A percentile compares a stretch with the other conserved stretches of the same genome.
These are phyloP conservation scores for Hydropsyche tenuis DNA, from an alignment of 1,140 invertebrate genomes.

Conservation along the genomic window DNA sequence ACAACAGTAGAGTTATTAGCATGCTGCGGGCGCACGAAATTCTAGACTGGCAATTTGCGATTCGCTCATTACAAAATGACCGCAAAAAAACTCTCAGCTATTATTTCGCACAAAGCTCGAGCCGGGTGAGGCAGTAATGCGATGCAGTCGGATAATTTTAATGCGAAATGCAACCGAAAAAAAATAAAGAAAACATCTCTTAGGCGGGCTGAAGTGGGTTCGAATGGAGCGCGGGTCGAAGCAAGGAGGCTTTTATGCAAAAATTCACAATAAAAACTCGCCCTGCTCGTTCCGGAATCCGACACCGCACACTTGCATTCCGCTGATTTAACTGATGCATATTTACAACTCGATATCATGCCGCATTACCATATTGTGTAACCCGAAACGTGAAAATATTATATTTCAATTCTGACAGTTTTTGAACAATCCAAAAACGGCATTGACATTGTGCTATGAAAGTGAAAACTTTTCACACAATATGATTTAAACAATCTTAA, in stretches of 20 bases:
- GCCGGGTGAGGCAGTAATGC: background rate
- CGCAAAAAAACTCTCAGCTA: background rate
- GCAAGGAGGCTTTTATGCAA: conserved; percentile 8
- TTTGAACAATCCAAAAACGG: no score
- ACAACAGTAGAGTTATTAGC: background rate
- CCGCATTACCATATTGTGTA: conserved; percentile 4
- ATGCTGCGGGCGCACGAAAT: background rate
- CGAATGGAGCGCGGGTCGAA: no score
- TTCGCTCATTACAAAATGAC: background rate
- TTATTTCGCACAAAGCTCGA: conserved; percentile 4
- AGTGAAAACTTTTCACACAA: no score
- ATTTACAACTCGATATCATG: conserved; percentile 13
- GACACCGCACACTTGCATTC: background rate
- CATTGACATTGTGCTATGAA: no score
- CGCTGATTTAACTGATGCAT: background rate
- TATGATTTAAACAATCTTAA: no score
- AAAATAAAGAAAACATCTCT: background rate
- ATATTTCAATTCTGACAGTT: no score
- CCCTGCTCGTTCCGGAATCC: background rate
- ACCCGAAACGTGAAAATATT: no score
- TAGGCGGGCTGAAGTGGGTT: background rate
- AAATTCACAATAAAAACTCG: conserved; percentile 22
- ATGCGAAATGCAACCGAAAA: background rate
- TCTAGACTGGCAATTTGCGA: background rate
- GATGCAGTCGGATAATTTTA: conserved; percentile 24